phyloP scores from a whole-genome alignment of 2,888 invertebrate species.

The Yponomeuta plumbellus region DNA sequence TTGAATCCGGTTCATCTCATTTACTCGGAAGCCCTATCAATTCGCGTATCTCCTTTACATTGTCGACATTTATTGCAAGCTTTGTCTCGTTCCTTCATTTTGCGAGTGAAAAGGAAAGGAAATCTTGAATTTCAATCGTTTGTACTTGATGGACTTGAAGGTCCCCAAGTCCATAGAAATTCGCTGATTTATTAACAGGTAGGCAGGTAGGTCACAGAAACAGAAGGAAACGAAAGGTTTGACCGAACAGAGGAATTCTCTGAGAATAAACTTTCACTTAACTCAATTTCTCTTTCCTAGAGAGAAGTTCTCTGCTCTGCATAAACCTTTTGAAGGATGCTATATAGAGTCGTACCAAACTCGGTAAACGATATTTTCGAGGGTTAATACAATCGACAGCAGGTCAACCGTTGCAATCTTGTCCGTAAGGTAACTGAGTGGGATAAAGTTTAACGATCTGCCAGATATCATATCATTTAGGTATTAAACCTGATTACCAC shows the following conservation, averaged over 20 bases:
- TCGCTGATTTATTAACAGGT: slow-evolving; percentile 47
- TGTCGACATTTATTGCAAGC: background rate
- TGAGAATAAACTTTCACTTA: no score
- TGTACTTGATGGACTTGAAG: background rate
- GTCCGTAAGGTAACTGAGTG: no score
- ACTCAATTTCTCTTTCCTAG: no score
- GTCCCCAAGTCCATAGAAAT: slow-evolving; percentile 38
- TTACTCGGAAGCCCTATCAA: background rate
- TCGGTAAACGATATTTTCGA: no score
- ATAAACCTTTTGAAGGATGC: no score
- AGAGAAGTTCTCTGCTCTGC: no score
- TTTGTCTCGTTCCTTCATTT: background rate
- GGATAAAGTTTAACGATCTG: no score
- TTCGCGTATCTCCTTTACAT: background rate
- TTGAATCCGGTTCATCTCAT: background rate
- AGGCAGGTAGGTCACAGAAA: slow-evolving; percentile 13
- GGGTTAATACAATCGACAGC: no score
- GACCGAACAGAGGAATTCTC: background rate
- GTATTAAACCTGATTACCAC: no score
- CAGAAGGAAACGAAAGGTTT: background rate
- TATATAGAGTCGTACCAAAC: no score
- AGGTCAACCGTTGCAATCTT: no score
- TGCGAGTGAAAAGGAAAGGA: background rate
- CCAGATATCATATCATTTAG: no score
- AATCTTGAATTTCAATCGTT: background rate